Evolutionary conservation across 2,888 invertebrate genomes (phyloP).

Genomic region (Callinectes sapidus): DNA sequence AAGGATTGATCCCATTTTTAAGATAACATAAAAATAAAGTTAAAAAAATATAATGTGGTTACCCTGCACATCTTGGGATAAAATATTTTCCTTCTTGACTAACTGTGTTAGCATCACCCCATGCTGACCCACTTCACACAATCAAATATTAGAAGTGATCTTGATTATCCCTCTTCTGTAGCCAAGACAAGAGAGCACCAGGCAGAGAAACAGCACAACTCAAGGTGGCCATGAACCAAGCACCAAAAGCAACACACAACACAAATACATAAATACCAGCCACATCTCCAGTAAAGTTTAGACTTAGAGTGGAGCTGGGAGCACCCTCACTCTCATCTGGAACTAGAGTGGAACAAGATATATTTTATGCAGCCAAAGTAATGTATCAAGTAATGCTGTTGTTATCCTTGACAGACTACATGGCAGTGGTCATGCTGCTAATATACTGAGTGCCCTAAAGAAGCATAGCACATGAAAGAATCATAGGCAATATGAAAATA

Average conservation of each 20-base stretch:
- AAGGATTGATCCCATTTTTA: constrained; percentile 20
- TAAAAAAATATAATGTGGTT: not conserved
- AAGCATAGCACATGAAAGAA: constrained; percentile 16
- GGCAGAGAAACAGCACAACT: constrained; percentile 35
- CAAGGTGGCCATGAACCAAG: constrained; percentile 35
- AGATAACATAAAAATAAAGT: not conserved
- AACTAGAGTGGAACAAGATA: constrained; percentile 63
- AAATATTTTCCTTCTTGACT: not conserved
- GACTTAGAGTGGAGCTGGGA: constrained; percentile 65
- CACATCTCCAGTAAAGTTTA: constrained; percentile 66
- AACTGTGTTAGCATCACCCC: not conserved
- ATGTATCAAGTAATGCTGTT: constrained; percentile 4
- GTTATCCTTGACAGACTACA: constrained; percentile 40
- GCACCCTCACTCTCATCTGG: constrained; percentile 64
- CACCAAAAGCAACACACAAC: constrained; percentile 68
- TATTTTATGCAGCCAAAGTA: constrained; percentile 49
- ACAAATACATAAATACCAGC: constrained; percentile 65
- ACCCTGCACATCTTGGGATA: not conserved
- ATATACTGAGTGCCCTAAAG: constrained; percentile 9
- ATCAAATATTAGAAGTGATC: constrained; percentile 9
- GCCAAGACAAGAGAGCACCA: constrained; percentile 26
- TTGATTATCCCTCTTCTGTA: not conserved
- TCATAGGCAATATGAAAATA: not conserved
- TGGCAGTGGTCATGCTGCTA: constrained; percentile 41
- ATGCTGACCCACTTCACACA: constrained; percentile 18